These are phyloP conservation scores for Muscicapa comitata DNA, from an alignment of 2,797 vertebrate genomes.

Conservation along the genomic window DNA sequence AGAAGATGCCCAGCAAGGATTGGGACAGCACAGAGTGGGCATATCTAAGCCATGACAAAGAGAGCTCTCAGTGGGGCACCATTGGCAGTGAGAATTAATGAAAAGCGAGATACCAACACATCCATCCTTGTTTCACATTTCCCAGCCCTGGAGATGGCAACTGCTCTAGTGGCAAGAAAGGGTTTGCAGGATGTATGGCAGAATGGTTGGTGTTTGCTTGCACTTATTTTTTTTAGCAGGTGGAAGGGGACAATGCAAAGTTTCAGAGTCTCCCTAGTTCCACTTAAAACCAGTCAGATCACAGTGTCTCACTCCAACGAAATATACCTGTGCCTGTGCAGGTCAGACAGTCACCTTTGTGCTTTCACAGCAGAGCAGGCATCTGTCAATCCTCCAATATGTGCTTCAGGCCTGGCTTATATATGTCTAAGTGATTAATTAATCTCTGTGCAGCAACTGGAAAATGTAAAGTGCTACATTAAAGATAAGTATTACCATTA, in stretches of 20 bases:
- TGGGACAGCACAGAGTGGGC: fast-evolving
- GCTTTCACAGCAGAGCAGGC: background rate
- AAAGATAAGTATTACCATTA: slow-evolving; percentile 56
- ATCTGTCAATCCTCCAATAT: background rate
- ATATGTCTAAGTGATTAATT: slow-evolving; percentile 36
- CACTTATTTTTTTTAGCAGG: fast-evolving
- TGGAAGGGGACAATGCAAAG: background rate
- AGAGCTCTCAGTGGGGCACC: background rate
- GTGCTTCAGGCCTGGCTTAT: background rate
- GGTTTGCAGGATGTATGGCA: background rate
- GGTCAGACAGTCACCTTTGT: background rate
- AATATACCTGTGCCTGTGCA: background rate
- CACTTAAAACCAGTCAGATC: background rate
- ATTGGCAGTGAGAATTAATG: fast-evolving
- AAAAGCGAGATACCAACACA: background rate
- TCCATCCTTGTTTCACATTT: background rate
- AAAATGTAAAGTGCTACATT: slow-evolving; percentile 60
- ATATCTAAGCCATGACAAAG: background rate
- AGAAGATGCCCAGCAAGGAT: background rate
- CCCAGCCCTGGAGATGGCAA: background rate
- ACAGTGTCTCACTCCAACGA: background rate
- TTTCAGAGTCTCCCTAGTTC: fast-evolving
- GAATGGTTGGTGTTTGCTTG: background rate
- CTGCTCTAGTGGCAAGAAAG: background rate
- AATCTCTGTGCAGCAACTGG: slow-evolving; percentile 58